These are phyloP conservation scores for Perizoma flavofasciatum DNA, from an alignment of 2,888 invertebrate species.

Conservation along the genomic window DNA sequence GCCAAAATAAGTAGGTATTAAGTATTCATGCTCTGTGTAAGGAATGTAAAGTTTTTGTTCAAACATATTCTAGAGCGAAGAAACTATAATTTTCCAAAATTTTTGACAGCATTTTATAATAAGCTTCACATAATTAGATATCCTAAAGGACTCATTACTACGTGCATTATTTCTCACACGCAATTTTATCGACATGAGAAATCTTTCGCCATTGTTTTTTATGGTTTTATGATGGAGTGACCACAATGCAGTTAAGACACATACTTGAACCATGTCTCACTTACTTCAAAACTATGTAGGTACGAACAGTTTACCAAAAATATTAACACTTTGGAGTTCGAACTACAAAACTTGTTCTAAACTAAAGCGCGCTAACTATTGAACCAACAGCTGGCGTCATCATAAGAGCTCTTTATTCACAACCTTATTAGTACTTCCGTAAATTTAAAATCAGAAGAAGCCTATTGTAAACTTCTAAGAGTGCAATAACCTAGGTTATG, in stretches of 20 bases:
- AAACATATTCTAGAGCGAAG: no score
- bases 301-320: conserved; percentile 31
- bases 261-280: conserved; percentile 15
- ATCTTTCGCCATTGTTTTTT: conserved; percentile 51
- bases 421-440: conserved; percentile 49
- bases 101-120: no score
- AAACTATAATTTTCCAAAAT: no score
- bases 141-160: conserved; percentile 38
- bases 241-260: conserved; percentile 34
- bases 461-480: conserved; percentile 46
- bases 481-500: conserved; percentile 52
- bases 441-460: conserved; percentile 42
- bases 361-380: conserved; percentile 12
- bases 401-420: conserved; percentile 41
- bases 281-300: conserved; percentile 1
- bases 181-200: conserved; percentile 55
- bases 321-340: conserved; percentile 22
- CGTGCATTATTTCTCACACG: conserved; percentile 40
- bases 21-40: no score
- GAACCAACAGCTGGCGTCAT: conserved; percentile 16
- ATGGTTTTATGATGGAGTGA: conserved; percentile 35
- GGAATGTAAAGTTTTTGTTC: no score
- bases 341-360: conserved; percentile 18
- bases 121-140: neutral
- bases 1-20: no score